Base-by-base conservation (phyloP, 2,113 vertebrate genomes). In the Seriola rivoliana region DNA sequence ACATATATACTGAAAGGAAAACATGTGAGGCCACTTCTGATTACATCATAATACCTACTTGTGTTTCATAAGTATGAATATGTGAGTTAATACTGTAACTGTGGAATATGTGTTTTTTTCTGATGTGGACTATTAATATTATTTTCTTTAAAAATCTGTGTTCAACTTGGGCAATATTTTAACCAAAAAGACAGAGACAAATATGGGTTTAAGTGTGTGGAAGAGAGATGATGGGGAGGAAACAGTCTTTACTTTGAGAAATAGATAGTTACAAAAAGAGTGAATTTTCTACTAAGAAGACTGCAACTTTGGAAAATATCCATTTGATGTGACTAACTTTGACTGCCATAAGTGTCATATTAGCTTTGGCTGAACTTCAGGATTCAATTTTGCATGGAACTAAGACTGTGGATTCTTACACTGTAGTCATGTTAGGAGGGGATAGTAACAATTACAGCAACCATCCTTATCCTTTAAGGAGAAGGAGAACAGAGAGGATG, bases 401-500 rank as follows among this genome's bases (percentile, higher is more conserved):
- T 2, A 54, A 40, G 32, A 13, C 7, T 12, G 10, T 14, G 11
- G 10, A n/a, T 60, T 60, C 42, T 50, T 13, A 36, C 9, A n/a
- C 10, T 74, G 29, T 23, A 9, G 34, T 14, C 14, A 2, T 40
- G 44, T 50, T 8, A 23, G 29, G 40, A 34, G 50, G 17, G 38
- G 10, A 62, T 44, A 19, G 54, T 25, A 60, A 55, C 17, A n/a
- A 63, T 67, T 55, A 59, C 42, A 38, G 54, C 36, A 65, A 8
- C 59, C 46, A 29, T 19, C 8, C 21, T 34, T 29, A 42, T 50
- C 14, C 46, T 0, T 75, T 32, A 1, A 68, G 52, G 21, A 62
- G 52, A 59, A 40, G 70, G 50, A 73, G 17, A 66, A 71, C 42
- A 42, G 71, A 69, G 78, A 72, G 52, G 74, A 74, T 65, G 80